Percentiles rank a stretch among this genome's conserved stretches.
Evolutionary conservation across 2,888 invertebrate species (phyloP).

Genomic region (Apeira syringaria): DNA sequence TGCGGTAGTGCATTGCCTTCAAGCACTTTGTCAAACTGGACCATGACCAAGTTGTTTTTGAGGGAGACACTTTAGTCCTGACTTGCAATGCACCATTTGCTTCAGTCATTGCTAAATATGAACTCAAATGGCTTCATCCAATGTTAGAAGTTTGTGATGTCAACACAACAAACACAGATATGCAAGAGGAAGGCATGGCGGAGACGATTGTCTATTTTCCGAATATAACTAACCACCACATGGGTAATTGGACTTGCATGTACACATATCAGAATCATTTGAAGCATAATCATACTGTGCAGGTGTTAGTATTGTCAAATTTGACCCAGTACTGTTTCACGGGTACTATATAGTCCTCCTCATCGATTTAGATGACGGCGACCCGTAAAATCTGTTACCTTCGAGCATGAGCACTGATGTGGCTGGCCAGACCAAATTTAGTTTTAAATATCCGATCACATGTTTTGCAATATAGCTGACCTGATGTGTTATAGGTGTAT

Average conservation of each 20-base stretch:
- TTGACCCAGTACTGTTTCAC: constrained; percentile 90
- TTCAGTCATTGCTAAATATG: constrained; percentile 78
- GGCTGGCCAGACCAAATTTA: no score
- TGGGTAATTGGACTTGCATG: constrained; percentile 93
- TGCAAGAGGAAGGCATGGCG: constrained; percentile 85
- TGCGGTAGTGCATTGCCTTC: constrained; percentile 64
- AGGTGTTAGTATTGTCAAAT: constrained; percentile 90
- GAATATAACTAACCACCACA: constrained; percentile 88
- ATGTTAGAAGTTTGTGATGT: constrained; percentile 74
- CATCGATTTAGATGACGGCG: no score
- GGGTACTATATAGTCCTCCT: no score
- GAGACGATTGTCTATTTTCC: constrained; percentile 88
- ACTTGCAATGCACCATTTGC: constrained; percentile 91
- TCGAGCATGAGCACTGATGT: no score
- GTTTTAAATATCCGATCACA: no score
- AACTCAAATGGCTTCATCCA: constrained; percentile 84
- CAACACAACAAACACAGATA: constrained; percentile 68
- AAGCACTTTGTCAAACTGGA: constrained; percentile 61
- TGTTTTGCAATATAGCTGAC: no score
- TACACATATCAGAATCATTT: constrained; percentile 87
- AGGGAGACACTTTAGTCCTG: constrained; percentile 91
- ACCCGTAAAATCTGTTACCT: no score
- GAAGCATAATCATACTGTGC: constrained; percentile 69
- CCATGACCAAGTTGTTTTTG: constrained; percentile 90
- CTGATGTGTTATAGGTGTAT: no score